Evolutionary conservation across 1,140 invertebrate species (phyloP).

Genomic region (Cydia fagiglandana): DNA sequence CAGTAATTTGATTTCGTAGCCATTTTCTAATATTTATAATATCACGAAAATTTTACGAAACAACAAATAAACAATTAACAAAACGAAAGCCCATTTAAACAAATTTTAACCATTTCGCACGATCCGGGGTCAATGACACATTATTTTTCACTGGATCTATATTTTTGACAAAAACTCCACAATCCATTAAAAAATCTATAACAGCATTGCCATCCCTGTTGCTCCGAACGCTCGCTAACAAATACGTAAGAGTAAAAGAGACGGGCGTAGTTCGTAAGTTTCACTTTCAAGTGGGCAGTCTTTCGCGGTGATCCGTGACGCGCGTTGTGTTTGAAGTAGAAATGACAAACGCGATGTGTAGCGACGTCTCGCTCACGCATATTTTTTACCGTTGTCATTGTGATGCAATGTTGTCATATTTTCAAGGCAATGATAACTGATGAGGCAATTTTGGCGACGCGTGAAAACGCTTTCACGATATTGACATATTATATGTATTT

Average conservation of each 20-base stretch:
- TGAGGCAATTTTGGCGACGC: conserved; percentile 38
- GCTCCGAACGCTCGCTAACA: not conserved
- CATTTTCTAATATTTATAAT: not conserved
- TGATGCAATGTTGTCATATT: conserved; percentile 51
- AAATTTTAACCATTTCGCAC: conserved; percentile 41
- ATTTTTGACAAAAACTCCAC: conserved; percentile 66
- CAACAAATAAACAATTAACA: not conserved
- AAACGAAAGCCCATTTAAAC: not conserved
- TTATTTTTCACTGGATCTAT: conserved; percentile 72
- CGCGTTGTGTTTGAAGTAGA: conserved; percentile 66
- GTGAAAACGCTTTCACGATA: conserved; percentile 33
- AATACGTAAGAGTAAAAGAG: conserved; percentile 46
- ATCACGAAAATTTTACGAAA: not conserved
- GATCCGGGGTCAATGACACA: conserved; percentile 64
- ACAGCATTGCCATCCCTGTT: conserved; percentile 13
- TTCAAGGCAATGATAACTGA: conserved; percentile 47
- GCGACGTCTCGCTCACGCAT: conserved; percentile 59
- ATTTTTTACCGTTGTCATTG: conserved; percentile 55
- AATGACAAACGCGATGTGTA: conserved; percentile 50
- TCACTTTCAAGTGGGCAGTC: conserved; percentile 60
- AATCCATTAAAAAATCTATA: conserved; percentile 46
- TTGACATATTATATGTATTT: not conserved
- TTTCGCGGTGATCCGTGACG: conserved; percentile 65
- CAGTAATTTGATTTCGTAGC: too few relatives aligned
- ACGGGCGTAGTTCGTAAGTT: conserved; percentile 44